These are phyloP conservation scores for Haemorhous mexicanus DNA, from an alignment of 2,113 vertebrate genomes.

Conservation along the genomic window DNA sequence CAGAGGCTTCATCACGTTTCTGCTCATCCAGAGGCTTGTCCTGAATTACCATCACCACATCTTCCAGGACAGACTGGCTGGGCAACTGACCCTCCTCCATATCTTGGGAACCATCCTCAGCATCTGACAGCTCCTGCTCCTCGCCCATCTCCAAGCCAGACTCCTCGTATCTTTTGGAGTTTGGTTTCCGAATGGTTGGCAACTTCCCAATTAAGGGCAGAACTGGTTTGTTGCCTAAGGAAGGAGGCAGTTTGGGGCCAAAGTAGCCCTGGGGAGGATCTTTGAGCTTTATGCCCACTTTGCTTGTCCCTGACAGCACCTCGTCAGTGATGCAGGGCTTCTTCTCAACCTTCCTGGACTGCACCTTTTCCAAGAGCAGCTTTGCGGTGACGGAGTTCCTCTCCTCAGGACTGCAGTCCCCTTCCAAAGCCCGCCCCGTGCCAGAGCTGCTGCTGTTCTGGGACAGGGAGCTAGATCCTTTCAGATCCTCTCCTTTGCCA, in stretches of 20 bases:
- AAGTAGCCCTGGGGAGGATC: slow-evolving; percentile 98
- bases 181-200: slow-evolving; percentile 83
- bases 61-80: slow-evolving; percentile 73
- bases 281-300: slow-evolving; percentile 90
- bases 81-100: slow-evolving; percentile 69
- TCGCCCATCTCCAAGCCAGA: slow-evolving; percentile 78
- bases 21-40: slow-evolving; percentile 66
- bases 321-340: slow-evolving; percentile 70
- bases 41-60: slow-evolving; percentile 79
- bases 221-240: slow-evolving; percentile 87
- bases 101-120: slow-evolving; percentile 72
- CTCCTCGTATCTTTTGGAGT: slow-evolving; percentile 75
- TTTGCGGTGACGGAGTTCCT: slow-evolving; percentile 90
- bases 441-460: slow-evolving; percentile 67
- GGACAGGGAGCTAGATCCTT: slow-evolving; percentile 61
- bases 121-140: slow-evolving; percentile 73
- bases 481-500: slow-evolving; percentile 71
- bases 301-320: slow-evolving; percentile 71
- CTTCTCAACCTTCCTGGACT: slow-evolving; percentile 84
- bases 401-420: slow-evolving; percentile 81
- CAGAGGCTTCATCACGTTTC: slow-evolving; percentile 47
- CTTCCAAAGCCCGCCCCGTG: slow-evolving; percentile 50
- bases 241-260: slow-evolving; percentile 93
- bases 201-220: slow-evolving; percentile 94
- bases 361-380: slow-evolving; percentile 91